Evolutionary conservation across 2,888 invertebrate genomes (phyloP).

Genomic region (Callimorpha dominula): DNA sequence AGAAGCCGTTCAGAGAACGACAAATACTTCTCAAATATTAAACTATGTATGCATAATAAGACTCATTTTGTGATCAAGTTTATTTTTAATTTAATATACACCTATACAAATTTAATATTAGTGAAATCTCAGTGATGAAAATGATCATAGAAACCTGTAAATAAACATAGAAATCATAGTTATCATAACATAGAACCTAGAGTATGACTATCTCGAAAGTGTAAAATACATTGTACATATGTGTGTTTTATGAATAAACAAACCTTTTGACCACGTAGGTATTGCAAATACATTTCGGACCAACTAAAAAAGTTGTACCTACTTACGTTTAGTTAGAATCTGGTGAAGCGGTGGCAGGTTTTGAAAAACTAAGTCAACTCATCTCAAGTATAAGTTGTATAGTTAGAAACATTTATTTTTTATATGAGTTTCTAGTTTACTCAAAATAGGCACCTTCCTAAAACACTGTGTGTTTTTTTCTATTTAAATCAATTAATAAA

Average conservation of each 20-base stretch:
- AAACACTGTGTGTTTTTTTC: background rate
- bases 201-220: background rate
- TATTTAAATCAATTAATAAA: conserved; percentile 7
- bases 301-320: background rate
- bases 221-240: too few species aligned
- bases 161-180: background rate
- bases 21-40: background rate
- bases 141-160: background rate
- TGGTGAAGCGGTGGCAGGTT: too few species aligned
- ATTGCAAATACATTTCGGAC: background rate
- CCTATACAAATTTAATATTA: background rate
- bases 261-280: background rate
- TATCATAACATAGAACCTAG: too few species aligned
- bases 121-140: background rate
- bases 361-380: background rate
- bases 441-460: background rate
- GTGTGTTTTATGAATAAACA: too few species aligned
- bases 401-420: too few species aligned
- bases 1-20: background rate
- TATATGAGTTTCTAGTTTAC: background rate
- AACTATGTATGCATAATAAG: background rate
- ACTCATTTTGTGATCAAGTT: background rate
- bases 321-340: background rate
- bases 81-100: background rate
- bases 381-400: background rate